Percentiles rank a stretch among this genome's conserved stretches.
Evolutionary conservation across 23 tunicate genomes (phyloP).

Genomic region (Ciona savignyi): DNA sequence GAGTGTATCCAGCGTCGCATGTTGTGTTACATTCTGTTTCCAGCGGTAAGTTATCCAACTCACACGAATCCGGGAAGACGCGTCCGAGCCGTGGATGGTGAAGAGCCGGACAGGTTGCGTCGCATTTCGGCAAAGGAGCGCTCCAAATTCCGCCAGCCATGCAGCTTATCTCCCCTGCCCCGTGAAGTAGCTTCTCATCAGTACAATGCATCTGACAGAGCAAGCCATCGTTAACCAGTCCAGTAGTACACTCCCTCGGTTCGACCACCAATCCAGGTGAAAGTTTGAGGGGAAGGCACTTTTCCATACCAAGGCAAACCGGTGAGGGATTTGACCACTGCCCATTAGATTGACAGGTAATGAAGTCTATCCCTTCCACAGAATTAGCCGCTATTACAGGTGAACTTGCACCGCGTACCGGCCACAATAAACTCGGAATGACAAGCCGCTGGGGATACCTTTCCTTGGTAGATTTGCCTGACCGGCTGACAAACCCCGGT

Average conservation of each 20-base stretch:
- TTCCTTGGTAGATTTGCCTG: not conserved
- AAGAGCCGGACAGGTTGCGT: not conserved
- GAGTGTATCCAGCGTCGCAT: not conserved
- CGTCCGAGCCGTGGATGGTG: not conserved
- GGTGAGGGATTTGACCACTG: not conserved
- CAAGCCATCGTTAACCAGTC: not conserved
- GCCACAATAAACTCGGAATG: not conserved
- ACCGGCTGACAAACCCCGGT: not conserved
- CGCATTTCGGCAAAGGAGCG: not conserved
- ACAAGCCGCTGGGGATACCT: not conserved
- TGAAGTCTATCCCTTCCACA: not conserved
- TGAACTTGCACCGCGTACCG: not conserved
- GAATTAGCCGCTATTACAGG: not conserved
- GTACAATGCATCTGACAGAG: not conserved
- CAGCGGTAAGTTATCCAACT: not conserved
- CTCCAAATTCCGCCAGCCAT: not conserved
- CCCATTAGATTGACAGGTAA: not conserved
- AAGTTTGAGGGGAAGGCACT: not conserved
- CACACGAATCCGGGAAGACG: not conserved
- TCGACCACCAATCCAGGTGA: not conserved
- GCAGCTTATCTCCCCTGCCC: not conserved
- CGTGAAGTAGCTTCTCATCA: not conserved
- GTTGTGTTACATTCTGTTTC: not conserved
- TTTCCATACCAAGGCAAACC: not conserved
- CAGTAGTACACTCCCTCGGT: not conserved